These are phyloP conservation scores for Catagonus wagneri DNA, from an alignment of 2,113 vertebrate species.

Conservation along the genomic window DNA sequence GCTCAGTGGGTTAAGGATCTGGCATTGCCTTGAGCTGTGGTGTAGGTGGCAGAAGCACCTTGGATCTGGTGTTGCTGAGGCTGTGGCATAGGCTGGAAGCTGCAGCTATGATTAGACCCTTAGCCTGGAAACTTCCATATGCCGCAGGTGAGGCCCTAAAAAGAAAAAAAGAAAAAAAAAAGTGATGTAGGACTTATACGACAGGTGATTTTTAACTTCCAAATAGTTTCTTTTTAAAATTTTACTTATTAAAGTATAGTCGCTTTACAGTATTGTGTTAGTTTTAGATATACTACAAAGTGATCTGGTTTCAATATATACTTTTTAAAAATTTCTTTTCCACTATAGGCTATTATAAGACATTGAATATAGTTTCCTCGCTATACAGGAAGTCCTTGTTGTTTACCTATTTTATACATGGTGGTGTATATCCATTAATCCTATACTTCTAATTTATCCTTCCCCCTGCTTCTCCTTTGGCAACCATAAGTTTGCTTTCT, in stretches of 20 bases:
- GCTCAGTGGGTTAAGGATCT: too few relatives aligned
- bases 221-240: constrained; percentile 1
- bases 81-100: too few relatives aligned
- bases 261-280: neutral
- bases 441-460: neutral
- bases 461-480: neutral
- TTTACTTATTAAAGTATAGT: neutral
- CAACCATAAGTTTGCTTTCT: neutral
- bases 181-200: neutral
- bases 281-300: neutral
- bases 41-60: too few relatives aligned
- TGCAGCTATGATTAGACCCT: too few relatives aligned
- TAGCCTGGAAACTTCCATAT: too few relatives aligned
- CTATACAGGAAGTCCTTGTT: neutral
- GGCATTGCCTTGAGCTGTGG: too few relatives aligned
- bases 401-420: neutral
- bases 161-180: too few relatives aligned
- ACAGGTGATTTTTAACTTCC: neutral
- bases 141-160: too few relatives aligned
- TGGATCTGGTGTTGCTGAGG: too few relatives aligned
- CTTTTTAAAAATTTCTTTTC: neutral
- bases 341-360: neutral
- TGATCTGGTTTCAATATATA: neutral
- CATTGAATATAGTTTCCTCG: neutral
- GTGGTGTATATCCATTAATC: neutral